Conservation (phyloP, 37 sponge, comb jelly and placozoan genomes). For the Cliona cf. orientalis region DNA sequence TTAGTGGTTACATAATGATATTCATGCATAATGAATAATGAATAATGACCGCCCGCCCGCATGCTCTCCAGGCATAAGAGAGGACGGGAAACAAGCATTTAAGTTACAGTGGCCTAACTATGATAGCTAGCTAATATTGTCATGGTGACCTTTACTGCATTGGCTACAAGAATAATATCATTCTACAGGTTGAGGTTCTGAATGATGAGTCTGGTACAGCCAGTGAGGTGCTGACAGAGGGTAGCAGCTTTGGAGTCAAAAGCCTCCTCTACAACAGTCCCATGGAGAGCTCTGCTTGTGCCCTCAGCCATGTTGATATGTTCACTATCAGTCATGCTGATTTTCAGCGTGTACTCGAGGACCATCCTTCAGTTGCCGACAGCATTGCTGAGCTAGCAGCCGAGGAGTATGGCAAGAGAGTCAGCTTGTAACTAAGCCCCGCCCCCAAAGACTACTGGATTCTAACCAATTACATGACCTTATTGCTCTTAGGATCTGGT, state of each 20-base stretch:
- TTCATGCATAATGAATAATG: too few relatives aligned
- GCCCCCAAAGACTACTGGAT: too few relatives aligned
- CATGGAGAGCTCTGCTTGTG: conserved; percentile 24
- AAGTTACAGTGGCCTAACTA: too few relatives aligned
- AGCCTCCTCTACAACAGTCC: conserved; percentile 53
- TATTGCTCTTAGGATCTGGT: too few relatives aligned
- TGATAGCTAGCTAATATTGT: too few relatives aligned
- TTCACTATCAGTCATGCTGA: conserved; percentile 42
- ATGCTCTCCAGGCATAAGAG: too few relatives aligned
- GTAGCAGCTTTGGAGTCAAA: conserved; percentile 38
- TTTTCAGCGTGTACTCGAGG: conserved; percentile 33
- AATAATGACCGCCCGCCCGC: too few relatives aligned
- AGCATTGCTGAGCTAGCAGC: conserved; percentile 5
- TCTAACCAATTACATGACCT: too few relatives aligned
- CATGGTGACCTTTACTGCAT: too few relatives aligned
- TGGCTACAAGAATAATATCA: too few relatives aligned
- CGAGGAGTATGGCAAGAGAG: conserved; percentile 8
- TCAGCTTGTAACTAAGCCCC: not conserved
- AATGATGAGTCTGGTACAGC: conserved; percentile 10
- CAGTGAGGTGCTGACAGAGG: conserved; percentile 34
- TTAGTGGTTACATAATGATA: too few relatives aligned
- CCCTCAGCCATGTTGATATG: conserved; percentile 54
- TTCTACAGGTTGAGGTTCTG: conserved; percentile 44
- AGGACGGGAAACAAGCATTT: too few relatives aligned
- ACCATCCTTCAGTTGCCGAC: not conserved